A percentile compares a stretch with the other conserved stretches of the same genome.
Evolutionary conservation across 2,888 invertebrate species (phyloP).

Genomic region (Myathropa florea): DNA sequence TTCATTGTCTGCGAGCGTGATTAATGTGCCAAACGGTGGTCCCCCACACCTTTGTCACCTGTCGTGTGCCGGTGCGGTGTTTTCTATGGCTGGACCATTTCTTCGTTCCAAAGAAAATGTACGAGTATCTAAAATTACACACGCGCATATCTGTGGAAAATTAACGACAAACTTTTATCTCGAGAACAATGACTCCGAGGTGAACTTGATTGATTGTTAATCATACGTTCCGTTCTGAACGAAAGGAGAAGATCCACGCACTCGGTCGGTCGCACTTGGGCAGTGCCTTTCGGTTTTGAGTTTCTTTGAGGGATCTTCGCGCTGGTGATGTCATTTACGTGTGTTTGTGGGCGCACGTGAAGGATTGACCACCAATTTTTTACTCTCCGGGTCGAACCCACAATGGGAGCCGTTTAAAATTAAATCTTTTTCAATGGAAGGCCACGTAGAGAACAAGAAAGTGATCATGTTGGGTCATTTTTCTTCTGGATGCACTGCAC

Average conservation of each 20-base stretch:
- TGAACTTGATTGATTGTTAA: constrained; percentile 71
- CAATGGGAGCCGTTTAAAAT: constrained; percentile 69
- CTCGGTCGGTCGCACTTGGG: neutral
- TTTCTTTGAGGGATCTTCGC: constrained; percentile 42
- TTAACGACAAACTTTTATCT: constrained; percentile 69
- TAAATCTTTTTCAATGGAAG: constrained; percentile 63
- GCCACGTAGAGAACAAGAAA: constrained; percentile 60
- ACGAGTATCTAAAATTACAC: constrained; percentile 55
- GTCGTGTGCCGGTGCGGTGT: constrained; percentile 29
- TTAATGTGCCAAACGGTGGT: constrained; percentile 63
- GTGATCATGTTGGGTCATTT: constrained; percentile 61
- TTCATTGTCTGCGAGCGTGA: constrained; percentile 55
- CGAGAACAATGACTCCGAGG: constrained; percentile 61
- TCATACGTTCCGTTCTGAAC: constrained; percentile 54
- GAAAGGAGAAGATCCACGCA: neutral
- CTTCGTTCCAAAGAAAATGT: neutral
- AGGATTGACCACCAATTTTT: constrained; percentile 66
- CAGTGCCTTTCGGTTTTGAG: constrained; percentile 7
- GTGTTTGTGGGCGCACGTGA: constrained; percentile 55
- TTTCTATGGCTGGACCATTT: constrained; percentile 27
- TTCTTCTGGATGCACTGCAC: constrained; percentile 15
- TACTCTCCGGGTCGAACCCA: constrained; percentile 53
- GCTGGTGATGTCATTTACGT: constrained; percentile 54
- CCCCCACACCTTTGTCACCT: constrained; percentile 61
- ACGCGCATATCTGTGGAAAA: constrained; percentile 54